Evolutionary conservation across 2,888 invertebrate genomes (phyloP).

Genomic region (Nebria salina): DNA sequence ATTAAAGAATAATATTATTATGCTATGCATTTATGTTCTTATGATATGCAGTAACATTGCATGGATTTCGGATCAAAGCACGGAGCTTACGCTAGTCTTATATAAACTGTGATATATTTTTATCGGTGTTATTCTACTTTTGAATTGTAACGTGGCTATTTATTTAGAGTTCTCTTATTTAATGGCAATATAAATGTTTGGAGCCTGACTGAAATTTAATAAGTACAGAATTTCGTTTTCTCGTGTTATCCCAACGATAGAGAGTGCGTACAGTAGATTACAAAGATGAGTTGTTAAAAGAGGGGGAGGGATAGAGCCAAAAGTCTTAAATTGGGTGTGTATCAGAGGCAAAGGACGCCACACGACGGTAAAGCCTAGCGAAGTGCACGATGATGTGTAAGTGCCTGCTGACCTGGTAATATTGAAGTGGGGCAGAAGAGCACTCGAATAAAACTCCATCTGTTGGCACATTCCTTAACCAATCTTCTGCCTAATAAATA

Average conservation of each 20-base stretch:
- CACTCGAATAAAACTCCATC: constrained; percentile 12
- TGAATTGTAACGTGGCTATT: no score
- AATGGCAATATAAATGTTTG: neutral
- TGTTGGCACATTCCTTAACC: constrained; percentile 4
- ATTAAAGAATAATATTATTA: no score
- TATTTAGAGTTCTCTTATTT: neutral
- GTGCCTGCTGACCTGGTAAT: constrained; percentile 17
- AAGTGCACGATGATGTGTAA: neutral
- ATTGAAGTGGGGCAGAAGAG: constrained; percentile 9
- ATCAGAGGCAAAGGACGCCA: neutral
- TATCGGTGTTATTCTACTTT: no score
- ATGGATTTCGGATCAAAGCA: no score
- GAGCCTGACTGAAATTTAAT: neutral
- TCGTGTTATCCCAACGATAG: neutral
- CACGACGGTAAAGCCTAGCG: neutral
- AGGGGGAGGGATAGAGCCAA: neutral
- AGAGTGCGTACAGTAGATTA: neutral
- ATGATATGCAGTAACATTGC: no score
- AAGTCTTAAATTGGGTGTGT: constrained; percentile 4
- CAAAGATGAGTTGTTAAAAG: neutral
- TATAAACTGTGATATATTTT: no score
- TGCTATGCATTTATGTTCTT: no score
- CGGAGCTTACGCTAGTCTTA: no score
- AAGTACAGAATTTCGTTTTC: neutral
- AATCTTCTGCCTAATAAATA: neutral